A percentile compares a stretch with the other conserved stretches of the same genome.
These are phyloP conservation scores for Typhlichthys subterraneus DNA, from an alignment of 2,797 vertebrate species.

Conservation along the genomic window DNA sequence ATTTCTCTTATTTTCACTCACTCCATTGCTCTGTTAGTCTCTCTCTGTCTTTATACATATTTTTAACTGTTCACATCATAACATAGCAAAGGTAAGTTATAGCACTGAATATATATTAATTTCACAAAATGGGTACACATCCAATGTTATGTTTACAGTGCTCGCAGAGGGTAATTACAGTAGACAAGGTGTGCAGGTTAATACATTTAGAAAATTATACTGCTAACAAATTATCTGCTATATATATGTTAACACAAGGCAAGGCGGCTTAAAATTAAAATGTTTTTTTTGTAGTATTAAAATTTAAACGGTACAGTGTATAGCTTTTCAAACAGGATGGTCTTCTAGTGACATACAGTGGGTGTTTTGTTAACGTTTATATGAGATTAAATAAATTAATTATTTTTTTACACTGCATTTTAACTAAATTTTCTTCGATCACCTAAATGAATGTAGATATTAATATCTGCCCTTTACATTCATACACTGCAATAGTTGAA, in stretches of 20 bases:
- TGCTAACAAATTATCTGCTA: neutral
- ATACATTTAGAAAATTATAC: constrained; percentile 25
- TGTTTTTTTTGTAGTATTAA: neutral
- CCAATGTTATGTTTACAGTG: constrained; percentile 26
- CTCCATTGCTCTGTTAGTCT: constrained; percentile 11
- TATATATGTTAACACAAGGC: too few relatives aligned
- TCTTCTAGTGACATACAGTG: neutral
- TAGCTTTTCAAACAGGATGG: neutral
- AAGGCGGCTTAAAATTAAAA: neutral
- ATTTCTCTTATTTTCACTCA: constrained; percentile 8
- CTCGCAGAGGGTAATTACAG: constrained; percentile 15
- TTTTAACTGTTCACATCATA: constrained; percentile 18
- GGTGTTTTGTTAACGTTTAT: constrained; percentile 1
- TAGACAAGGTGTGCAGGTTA: constrained; percentile 14
- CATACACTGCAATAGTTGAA: constrained; percentile 41
- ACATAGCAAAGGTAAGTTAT: constrained; percentile 31
- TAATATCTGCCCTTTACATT: constrained; percentile 32
- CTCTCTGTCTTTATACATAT: constrained; percentile 1
- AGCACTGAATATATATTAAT: constrained; percentile 43
- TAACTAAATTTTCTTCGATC: constrained; percentile 26
- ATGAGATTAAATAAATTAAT: neutral
- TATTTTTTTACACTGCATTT: neutral
- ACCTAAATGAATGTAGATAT: constrained; percentile 27
- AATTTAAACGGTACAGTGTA: neutral
- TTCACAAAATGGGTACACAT: constrained; percentile 37